Evolutionary conservation across 2,113 vertebrate species (phyloP).

Genomic region (Dipodomys spectabilis): DNA sequence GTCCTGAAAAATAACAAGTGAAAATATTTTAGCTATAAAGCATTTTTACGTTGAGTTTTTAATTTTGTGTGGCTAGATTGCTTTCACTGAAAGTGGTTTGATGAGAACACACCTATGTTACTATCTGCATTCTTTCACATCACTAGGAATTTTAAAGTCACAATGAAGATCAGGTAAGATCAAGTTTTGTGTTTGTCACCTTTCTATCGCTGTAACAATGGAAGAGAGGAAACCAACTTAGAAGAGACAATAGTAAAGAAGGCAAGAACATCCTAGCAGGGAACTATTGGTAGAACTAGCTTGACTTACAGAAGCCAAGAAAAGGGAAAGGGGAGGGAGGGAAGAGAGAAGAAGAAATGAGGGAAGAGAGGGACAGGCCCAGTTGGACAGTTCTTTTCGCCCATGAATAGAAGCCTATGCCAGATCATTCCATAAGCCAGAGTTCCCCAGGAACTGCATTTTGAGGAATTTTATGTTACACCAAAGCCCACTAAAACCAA

Average conservation of each 20-base stretch:
- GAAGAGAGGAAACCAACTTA: background rate
- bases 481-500: conserved; percentile 19
- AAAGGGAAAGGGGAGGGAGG: background rate
- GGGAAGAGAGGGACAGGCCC: no score
- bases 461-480: conserved; percentile 15
- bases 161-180: background rate
- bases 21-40: background rate
- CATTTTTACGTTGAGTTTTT: background rate
- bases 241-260: background rate
- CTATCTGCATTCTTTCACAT: no score
- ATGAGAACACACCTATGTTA: background rate
- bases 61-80: background rate
- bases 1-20: background rate
- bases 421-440: background rate
- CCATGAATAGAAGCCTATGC: fast-evolving
- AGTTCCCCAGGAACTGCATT: background rate
- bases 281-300: background rate
- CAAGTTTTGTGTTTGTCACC: background rate
- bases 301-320: background rate
- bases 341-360: background rate
- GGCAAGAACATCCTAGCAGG: background rate
- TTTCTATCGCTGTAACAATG: background rate
- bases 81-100: background rate
- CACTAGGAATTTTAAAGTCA: background rate
- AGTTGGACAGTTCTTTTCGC: background rate